A percentile compares a stretch with the other conserved stretches of the same genome.
Conservation (phyloP, 2,888 invertebrate species). For the Euphydryas editha region DNA sequence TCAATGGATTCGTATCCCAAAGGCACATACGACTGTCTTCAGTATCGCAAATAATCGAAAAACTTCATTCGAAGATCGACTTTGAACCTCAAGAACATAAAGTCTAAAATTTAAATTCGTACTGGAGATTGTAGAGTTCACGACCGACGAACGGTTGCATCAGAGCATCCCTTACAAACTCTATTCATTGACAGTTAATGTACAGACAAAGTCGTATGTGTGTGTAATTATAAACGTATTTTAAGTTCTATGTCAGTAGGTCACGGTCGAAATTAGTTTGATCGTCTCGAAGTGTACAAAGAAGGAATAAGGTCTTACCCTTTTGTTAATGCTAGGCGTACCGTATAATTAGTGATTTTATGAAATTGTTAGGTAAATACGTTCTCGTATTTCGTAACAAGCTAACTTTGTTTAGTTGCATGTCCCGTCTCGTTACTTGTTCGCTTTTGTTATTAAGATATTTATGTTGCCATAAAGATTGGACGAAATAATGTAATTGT, state of each 20-base stretch:
- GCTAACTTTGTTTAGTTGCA: slow-evolving; percentile 52
- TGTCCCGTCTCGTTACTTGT: slow-evolving; percentile 42
- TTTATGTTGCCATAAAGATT: slow-evolving; percentile 33
- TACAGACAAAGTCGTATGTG: slow-evolving; percentile 47
- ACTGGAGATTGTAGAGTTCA: slow-evolving; percentile 46
- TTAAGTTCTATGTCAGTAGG: slow-evolving; percentile 39
- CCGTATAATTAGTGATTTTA: slow-evolving; percentile 80
- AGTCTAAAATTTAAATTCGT: slow-evolving; percentile 43
- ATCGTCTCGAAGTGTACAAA: slow-evolving; percentile 40
- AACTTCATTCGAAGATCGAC: slow-evolving; percentile 45
- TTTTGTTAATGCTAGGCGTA: slow-evolving; percentile 73
- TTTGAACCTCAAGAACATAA: slow-evolving; percentile 29
- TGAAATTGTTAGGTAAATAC: slow-evolving; percentile 80
- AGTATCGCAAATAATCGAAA: slow-evolving; percentile 38
- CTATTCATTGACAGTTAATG: slow-evolving; percentile 61
- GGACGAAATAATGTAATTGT: slow-evolving; percentile 27
- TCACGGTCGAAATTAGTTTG: slow-evolving; percentile 49
- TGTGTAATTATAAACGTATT: slow-evolving; percentile 33
- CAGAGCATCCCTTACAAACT: slow-evolving; percentile 79
- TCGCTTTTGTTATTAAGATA: slow-evolving; percentile 34
- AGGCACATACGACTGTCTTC: slow-evolving; percentile 49
- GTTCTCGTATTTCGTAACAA: slow-evolving; percentile 52
- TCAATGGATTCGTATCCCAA: slow-evolving; percentile 76
- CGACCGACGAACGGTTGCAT: slow-evolving; percentile 61
- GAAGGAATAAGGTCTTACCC: slow-evolving; percentile 59